Evolutionary conservation across 2,888 invertebrate species (phyloP), one percentile per base, ranked within the genome.

Genomic region (Drosophila incognita): DNA sequence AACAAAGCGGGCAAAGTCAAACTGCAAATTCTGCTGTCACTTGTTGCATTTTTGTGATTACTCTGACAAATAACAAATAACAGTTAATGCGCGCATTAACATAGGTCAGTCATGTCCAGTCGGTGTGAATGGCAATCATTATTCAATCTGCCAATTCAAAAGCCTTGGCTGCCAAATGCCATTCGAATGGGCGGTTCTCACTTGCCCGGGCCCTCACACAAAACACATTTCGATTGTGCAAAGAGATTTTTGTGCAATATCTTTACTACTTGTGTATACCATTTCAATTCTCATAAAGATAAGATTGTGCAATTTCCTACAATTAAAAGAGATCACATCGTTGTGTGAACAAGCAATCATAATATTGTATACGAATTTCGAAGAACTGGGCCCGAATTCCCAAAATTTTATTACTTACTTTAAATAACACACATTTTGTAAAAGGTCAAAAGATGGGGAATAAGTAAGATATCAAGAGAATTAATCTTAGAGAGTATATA

Each of bases 51-150:
- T 74, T 63, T 66, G 51, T 80, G 82, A 76, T 76, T 79, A 68
- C 66, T 77, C 74, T 81, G 83, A 83, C 83, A 83, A 83, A 83
- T 83, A 83, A 83, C 83, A 83, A 83, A 83, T 83, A 83, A 82
- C 82, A 82, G 82, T 80, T 79, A 81, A 81, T 83, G 73, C 72
- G 73, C 65, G 69, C 84, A 83, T 83, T 83, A 82, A 68, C 83
- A 84, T 83, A 84, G 84, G 83, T 83, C 83, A 84, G 75, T 62
- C 74, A 79, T 83, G 84, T 82, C 72, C 76, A 66, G 46, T 73
- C 60, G 60, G 79, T 70, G 70, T 74, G 74, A 79, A 74, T 82
- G 76, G 74, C 73, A 70, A 75, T 81, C 68, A 83, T 83, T 83
- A 69, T 82, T 83, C 84, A 83, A 76, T 51, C 75, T 80, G 84